Base-by-base conservation (phyloP, 2,888 invertebrate species). In the Venusia cambrica region DNA sequence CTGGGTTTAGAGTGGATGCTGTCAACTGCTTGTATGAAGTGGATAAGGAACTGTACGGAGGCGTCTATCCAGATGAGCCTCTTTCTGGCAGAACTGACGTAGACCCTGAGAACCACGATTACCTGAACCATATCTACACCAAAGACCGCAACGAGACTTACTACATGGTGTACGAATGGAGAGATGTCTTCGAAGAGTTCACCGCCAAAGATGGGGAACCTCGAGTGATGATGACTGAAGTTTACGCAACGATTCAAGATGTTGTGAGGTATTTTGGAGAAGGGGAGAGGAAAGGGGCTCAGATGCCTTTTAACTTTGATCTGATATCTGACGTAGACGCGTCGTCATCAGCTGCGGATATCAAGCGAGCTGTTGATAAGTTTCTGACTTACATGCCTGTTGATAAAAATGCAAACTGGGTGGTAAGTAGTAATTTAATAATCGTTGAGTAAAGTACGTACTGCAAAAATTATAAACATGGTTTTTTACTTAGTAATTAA, bases 1-100 rank as follows among this genome's bases (percentile, higher is more conserved):
- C 94, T 59, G 97, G 97, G 3, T 96, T 97, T 61, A 90, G 97
- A 57, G 89, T 97, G 3, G 94, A 95, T 54, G 94, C 95, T 0
- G 89, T 94, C 0, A 89, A 89, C 58, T 90, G 89, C 62, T 57
- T 93, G 17, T 92, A 85, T 40, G 93, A 93, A 72, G 87, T 79
- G 0, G 76, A 87, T 20, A 87, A 87, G 48, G 64, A 73, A 21
- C 61, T 77, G 1, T 78, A 54, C 21, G 80, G 73, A n/a, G 85
- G 87, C 1, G 59, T 54, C 26, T 76, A 90, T 18, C 70, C 71
- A 3, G 89, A 93, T 57, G 92, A 92, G 60, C 91, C 90, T 0
- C 45, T 57, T 1, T 85, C 88, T 17, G 88, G 83, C 25, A 65
- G 55, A 13, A 53, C 66, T 4, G 78, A 73, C 1, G 65, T 73